These are phyloP conservation scores for Crossocerus cetratus DNA, from an alignment of 2,888 invertebrate species.

Conservation along the genomic window DNA sequence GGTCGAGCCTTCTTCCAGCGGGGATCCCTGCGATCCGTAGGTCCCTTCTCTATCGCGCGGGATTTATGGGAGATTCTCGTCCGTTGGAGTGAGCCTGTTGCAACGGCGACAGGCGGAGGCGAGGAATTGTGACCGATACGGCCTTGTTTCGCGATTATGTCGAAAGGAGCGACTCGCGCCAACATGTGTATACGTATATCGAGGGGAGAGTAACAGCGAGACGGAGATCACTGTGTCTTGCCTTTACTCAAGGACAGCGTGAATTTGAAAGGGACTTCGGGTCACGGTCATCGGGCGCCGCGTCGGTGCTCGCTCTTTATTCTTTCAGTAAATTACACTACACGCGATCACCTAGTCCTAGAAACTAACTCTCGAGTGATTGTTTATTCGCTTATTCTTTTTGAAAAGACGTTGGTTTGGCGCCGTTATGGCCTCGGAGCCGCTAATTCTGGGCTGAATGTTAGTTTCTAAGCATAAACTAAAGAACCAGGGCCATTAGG, in stretches of 20 bases:
- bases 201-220: constrained; percentile 28
- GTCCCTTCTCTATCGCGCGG: background rate
- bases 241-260: constrained; percentile 40
- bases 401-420: no score
- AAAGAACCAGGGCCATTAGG: no score
- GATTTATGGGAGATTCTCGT: no score
- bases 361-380: no score
- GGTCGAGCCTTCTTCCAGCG: background rate
- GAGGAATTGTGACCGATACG: background rate
- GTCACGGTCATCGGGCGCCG: constrained; percentile 33
- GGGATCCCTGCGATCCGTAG: background rate
- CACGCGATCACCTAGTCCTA: no score
- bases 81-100: no score
- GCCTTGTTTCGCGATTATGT: background rate
- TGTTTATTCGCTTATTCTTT: no score
- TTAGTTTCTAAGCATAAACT: no score
- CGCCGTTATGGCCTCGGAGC: no score
- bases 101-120: background rate
- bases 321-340: constrained; percentile 23
- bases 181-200: background rate
- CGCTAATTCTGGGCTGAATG: no score
- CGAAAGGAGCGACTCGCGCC: background rate
- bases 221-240: constrained; percentile 26
- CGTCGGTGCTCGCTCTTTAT: background rate
- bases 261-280: constrained; percentile 50